phyloP scores from a whole-genome alignment of 2,113 vertebrate species.

The Pterocles orientalis region DNA sequence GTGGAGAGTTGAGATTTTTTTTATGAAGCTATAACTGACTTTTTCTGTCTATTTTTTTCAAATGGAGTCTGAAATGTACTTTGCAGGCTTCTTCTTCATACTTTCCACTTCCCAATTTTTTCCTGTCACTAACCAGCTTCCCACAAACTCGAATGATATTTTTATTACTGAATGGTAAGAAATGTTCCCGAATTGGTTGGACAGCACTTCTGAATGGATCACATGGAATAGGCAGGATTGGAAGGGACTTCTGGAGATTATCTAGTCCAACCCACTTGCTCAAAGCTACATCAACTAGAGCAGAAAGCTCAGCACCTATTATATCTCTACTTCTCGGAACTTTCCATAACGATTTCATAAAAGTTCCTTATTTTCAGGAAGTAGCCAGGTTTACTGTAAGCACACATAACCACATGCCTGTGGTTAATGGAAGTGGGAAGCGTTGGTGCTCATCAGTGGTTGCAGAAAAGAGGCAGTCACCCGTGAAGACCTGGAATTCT shows the following conservation, averaged over 20 bases:
- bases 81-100: background rate
- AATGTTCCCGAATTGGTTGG: background rate
- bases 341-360: background rate
- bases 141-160: background rate
- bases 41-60: background rate
- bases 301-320: background rate
- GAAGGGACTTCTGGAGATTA: background rate
- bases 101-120: background rate
- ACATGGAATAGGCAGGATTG: background rate
- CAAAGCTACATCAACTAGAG: background rate
- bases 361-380: background rate
- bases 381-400: slow-evolving; percentile 17
- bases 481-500: slow-evolving; percentile 21
- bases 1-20: background rate
- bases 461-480: slow-evolving; percentile 35
- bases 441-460: background rate
- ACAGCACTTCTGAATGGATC: background rate
- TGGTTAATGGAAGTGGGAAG: background rate
- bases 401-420: background rate
- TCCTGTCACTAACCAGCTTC: background rate
- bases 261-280: background rate
- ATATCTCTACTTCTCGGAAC: background rate
- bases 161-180: background rate
- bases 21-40: background rate
- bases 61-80: background rate